phyloP scores from a whole-genome alignment of 2,888 invertebrate species.

The Blera fallax region DNA sequence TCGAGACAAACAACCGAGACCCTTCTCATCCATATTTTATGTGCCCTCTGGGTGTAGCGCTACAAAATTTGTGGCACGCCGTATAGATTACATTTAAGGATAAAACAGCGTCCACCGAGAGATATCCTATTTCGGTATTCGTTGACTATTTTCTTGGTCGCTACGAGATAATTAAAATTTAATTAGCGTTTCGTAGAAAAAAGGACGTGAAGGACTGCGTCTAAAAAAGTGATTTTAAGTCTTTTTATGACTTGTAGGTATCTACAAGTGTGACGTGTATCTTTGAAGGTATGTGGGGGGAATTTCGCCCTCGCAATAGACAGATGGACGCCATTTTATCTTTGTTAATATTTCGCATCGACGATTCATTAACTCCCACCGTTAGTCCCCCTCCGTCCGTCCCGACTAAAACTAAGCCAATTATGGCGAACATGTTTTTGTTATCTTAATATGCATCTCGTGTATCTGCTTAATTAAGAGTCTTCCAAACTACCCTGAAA shows the following conservation, averaged over 20 bases:
- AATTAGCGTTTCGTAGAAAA: background rate
- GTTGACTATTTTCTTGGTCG: background rate
- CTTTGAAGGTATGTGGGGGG: no score
- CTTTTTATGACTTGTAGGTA: no score
- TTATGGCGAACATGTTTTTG: slow-evolving; percentile 17
- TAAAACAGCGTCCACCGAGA: background rate
- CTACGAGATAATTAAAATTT: background rate
- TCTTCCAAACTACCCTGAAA: background rate
- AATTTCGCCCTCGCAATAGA: background rate
- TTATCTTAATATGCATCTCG: slow-evolving; percentile 33
- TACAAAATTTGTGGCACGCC: background rate
- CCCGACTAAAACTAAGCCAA: background rate
- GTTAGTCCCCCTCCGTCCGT: background rate
- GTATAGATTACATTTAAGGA: slow-evolving; percentile 6
- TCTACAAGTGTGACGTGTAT: no score
- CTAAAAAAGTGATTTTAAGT: background rate
- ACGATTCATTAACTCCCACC: no score
- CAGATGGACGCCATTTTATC: background rate
- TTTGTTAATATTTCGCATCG: background rate
- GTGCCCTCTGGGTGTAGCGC: background rate
- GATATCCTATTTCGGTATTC: background rate
- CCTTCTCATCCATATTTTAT: background rate
- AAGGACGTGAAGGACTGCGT: background rate
- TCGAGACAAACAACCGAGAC: background rate
- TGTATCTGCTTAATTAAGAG: slow-evolving; percentile 13